Conservation (phyloP, 1,140 invertebrate genomes). For the Mycetomoellerius zeteki region DNA sequence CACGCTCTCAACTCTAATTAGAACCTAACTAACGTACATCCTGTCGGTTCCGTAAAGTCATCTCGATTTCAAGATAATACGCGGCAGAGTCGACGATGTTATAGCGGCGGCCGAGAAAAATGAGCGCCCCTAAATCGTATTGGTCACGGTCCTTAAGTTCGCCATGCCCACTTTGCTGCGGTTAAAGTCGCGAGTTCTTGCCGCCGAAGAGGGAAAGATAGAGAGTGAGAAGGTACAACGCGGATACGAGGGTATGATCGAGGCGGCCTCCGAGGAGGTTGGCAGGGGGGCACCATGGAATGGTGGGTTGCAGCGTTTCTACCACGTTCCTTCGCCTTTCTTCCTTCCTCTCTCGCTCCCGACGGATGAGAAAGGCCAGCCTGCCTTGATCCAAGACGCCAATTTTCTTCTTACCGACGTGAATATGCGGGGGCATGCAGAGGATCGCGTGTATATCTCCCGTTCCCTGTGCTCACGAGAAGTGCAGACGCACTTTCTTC, state of each 20-base stretch:
- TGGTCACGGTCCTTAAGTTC: conserved; percentile 79
- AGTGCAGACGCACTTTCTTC: conserved; percentile 65
- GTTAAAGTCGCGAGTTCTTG: conserved; percentile 75
- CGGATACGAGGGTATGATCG: conserved; percentile 14
- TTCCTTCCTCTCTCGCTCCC: conserved; percentile 6
- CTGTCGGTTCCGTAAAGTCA: conserved; percentile 42
- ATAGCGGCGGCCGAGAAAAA: conserved; percentile 67
- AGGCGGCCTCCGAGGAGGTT: not conserved
- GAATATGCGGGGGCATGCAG: conserved; percentile 71
- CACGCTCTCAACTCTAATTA: conserved; percentile 49
- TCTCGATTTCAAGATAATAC: conserved; percentile 57
- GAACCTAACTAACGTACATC: conserved; percentile 45
- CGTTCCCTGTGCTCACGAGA: conserved; percentile 62
- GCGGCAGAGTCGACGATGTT: conserved; percentile 35
- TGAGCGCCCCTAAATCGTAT: conserved; percentile 76
- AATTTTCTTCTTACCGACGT: conserved; percentile 76
- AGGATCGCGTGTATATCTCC: conserved; percentile 68
- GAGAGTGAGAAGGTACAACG: conserved; percentile 16
- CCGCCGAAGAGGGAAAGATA: conserved; percentile 36
- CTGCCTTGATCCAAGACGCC: conserved; percentile 64
- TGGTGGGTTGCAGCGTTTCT: conserved; percentile 48
- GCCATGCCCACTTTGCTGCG: conserved; percentile 79
- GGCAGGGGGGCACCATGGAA: conserved; percentile 45
- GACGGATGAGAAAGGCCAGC: conserved; percentile 14
- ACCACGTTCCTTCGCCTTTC: conserved; percentile 13